These are phyloP conservation scores for Volucella inflata DNA, from an alignment of 2,888 invertebrate species.

Conservation along the genomic window DNA sequence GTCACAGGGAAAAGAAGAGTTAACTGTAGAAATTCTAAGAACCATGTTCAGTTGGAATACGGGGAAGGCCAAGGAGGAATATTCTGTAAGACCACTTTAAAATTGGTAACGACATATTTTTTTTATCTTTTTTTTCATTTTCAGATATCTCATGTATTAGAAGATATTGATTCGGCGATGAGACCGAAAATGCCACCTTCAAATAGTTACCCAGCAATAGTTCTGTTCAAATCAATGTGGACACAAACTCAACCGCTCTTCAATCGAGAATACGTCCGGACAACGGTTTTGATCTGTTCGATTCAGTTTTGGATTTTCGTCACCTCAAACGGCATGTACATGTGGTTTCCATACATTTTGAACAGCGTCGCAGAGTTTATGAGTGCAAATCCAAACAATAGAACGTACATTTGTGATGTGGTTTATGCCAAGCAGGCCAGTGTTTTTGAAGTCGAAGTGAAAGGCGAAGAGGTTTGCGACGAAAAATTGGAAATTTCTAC, in stretches of 20 bases:
- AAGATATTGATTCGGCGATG: conserved; percentile 77
- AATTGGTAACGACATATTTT: background rate
- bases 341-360: conserved; percentile 82
- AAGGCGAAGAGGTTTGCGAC: conserved; percentile 73
- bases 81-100: conserved; percentile 75
- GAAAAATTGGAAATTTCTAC: conserved; percentile 80
- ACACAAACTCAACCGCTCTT: conserved; percentile 81
- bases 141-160: conserved; percentile 76
- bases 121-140: conserved; percentile 1
- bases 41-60: conserved; percentile 79
- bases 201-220: conserved; percentile 58
- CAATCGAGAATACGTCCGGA: conserved; percentile 78
- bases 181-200: conserved; percentile 52
- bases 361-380: conserved; percentile 80
- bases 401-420: conserved; percentile 80
- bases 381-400: conserved; percentile 77
- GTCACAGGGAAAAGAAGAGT: conserved; percentile 78
- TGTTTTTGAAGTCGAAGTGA: conserved; percentile 34
- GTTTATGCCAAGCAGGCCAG: conserved; percentile 77
- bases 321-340: conserved; percentile 81
- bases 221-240: conserved; percentile 80
- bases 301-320: conserved; percentile 81
- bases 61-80: conserved; percentile 76
- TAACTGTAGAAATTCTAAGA: conserved; percentile 78
- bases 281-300: conserved; percentile 79